A percentile compares a stretch with the other conserved stretches of the same genome.
Conservation (phyloP, 1,140 invertebrate genomes). For the Sinella curviseta region DNA sequence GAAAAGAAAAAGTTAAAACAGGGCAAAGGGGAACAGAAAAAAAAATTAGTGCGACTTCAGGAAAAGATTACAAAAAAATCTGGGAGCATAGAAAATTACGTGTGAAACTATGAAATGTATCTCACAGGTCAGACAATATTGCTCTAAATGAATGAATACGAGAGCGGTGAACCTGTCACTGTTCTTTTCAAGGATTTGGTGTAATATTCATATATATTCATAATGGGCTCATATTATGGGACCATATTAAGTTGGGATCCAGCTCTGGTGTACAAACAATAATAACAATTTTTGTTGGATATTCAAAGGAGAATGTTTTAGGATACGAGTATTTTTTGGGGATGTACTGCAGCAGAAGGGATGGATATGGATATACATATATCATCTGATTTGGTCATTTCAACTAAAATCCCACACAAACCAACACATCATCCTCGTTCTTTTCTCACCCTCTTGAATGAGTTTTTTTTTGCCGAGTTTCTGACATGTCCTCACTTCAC, state of each 20-base stretch:
- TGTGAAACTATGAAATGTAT: constrained; percentile 15
- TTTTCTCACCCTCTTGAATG: constrained; percentile 17
- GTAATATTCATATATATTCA: neutral
- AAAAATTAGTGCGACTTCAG: neutral
- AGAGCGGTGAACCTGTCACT: neutral
- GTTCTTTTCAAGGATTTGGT: constrained; percentile 11
- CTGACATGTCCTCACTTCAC: neutral
- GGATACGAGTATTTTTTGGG: too few species aligned
- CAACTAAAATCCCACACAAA: neutral
- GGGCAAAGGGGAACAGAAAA: neutral
- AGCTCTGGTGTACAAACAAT: too few species aligned
- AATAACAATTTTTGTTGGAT: neutral
- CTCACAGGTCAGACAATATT: constrained; percentile 15
- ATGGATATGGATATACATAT: neutral
- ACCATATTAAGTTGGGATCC: too few species aligned
- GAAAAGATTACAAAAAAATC: neutral
- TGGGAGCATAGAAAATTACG: neutral
- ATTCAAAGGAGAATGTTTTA: neutral
- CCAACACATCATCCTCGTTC: neutral
- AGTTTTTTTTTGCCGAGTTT: neutral
- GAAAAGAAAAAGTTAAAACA: neutral
- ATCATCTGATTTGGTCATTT: constrained; percentile 13
- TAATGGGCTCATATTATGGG: neutral
- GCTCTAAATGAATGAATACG: neutral
- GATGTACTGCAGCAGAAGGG: neutral